Evolutionary conservation across 2,888 invertebrate species (phyloP).

Genomic region (Drosophila rellima): DNA sequence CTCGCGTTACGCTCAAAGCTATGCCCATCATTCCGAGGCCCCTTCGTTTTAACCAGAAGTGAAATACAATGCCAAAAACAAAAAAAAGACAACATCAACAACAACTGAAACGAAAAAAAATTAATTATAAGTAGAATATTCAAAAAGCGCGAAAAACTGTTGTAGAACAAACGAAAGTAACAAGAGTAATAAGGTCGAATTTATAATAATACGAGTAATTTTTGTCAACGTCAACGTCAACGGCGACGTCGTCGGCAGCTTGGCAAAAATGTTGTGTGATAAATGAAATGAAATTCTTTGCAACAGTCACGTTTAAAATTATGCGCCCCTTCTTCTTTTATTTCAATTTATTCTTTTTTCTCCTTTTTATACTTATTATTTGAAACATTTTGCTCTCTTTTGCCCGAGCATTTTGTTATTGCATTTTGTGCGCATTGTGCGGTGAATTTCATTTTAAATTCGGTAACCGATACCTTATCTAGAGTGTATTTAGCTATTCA

Average conservation of each 20-base stretch:
- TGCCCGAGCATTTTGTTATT: constrained; percentile 22
- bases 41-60: constrained; percentile 37
- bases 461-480: constrained; percentile 43
- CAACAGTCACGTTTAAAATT: constrained; percentile 79
- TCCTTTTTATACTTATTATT: constrained; percentile 33
- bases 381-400: constrained; percentile 35
- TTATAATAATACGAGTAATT: constrained; percentile 73
- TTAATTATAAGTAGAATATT: constrained; percentile 3
- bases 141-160: constrained; percentile 42
- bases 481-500: constrained; percentile 18
- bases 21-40: background rate
- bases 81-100: constrained; percentile 20
- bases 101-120: constrained; percentile 1
- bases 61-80: constrained; percentile 39
- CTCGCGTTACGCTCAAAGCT: constrained; percentile 11
- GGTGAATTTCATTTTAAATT: constrained; percentile 26
- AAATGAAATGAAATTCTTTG: constrained; percentile 79
- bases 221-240: constrained; percentile 67
- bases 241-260: constrained; percentile 50
- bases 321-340: constrained; percentile 58
- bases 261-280: constrained; percentile 64
- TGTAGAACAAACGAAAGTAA: constrained; percentile 76
- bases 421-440: constrained; percentile 33
- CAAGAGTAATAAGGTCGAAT: constrained; percentile 81
- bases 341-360: constrained; percentile 10